Percentiles rank a stretch among this genome's conserved stretches.
Conservation (phyloP, 2,797 vertebrate species). For the Phalanger gymnotis region DNA sequence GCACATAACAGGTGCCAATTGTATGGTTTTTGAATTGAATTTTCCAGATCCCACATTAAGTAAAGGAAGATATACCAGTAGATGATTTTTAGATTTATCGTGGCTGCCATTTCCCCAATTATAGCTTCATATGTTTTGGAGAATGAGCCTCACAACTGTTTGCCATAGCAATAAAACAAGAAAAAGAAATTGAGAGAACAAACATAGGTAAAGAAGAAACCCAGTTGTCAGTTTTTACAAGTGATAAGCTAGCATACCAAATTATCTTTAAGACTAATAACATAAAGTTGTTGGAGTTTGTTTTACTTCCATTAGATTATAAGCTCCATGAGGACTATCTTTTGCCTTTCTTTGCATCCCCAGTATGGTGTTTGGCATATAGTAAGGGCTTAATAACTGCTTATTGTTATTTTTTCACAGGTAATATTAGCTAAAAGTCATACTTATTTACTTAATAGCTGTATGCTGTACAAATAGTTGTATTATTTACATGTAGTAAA, state of each 20-base stretch:
- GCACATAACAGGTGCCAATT: neutral
- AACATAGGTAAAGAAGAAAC: neutral
- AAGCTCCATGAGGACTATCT: neutral
- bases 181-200: neutral
- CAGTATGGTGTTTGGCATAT: neutral
- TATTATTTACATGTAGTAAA: neutral
- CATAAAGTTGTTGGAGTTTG: too few relatives aligned
- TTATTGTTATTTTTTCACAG: neutral
- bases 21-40: neutral
- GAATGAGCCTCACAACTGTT: neutral
- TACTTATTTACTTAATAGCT: neutral
- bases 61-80: neutral
- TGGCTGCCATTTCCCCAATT: neutral
- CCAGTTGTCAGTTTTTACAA: neutral
- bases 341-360: neutral
- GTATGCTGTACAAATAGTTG: neutral
- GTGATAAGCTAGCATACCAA: neutral
- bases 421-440: neutral
- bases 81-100: neutral
- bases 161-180: neutral
- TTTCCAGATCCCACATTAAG: too few relatives aligned
- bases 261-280: neutral
- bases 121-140: neutral
- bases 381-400: neutral
- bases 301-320: neutral